Percentiles rank a stretch among this genome's conserved stretches.
Conservation (phyloP, 23 tunicate species). For the Pegea sp. region DNA sequence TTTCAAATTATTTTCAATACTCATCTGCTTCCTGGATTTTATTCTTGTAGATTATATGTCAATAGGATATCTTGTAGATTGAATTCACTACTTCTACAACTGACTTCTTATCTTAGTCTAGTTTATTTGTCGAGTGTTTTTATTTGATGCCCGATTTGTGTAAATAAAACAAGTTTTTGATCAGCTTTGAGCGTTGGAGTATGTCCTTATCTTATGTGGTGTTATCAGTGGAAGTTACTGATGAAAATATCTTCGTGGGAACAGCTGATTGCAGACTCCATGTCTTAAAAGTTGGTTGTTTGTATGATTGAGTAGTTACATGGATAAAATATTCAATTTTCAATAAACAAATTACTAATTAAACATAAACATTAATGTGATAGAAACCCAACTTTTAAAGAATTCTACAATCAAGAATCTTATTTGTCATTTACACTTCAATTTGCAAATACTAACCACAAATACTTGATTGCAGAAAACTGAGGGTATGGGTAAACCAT, state of each 20-base stretch:
- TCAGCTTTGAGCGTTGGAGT: constrained; percentile 36
- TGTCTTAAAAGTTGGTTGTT: constrained; percentile 8
- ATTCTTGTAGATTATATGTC: too few species aligned
- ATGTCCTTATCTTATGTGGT: constrained; percentile 58
- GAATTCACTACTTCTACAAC: too few species aligned
- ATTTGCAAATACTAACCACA: neutral
- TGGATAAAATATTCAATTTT: neutral
- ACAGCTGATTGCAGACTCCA: constrained; percentile 53
- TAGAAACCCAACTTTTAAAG: too few species aligned
- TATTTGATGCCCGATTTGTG: too few species aligned
- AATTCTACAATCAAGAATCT: too few species aligned
- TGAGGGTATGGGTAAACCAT: constrained; percentile 19
- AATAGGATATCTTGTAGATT: too few species aligned
- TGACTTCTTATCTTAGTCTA: too few species aligned
- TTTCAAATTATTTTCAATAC: neutral
- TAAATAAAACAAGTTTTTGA: too few species aligned
- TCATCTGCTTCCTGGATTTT: too few species aligned
- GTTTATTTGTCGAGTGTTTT: too few species aligned
- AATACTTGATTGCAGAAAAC: neutral
- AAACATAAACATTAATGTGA: too few species aligned
- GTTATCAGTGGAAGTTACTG: constrained; percentile 3
- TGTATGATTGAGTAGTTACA: neutral
- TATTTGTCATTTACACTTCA: neutral
- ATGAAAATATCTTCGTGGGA: constrained; percentile 17
- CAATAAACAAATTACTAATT: neutral